phyloP scores from a whole-genome alignment of 2,113 vertebrate genomes.

The Amphilophus citrinellus region DNA sequence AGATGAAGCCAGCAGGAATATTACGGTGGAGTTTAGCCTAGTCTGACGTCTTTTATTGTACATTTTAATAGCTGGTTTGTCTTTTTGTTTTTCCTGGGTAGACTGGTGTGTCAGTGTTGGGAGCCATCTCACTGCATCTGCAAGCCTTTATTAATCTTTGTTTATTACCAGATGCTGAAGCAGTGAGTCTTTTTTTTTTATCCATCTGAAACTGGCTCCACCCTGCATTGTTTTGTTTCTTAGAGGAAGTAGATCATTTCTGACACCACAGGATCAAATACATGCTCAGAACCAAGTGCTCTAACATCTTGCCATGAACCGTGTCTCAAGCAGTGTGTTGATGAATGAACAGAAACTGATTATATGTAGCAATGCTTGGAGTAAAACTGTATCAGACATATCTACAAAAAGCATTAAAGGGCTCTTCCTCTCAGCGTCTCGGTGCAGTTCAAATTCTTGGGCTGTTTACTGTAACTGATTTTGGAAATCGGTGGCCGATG shows the following conservation, averaged over 20 bases:
- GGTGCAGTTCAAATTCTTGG: background rate
- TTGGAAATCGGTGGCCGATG: background rate
- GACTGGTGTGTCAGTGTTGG: background rate
- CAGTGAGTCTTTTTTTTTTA: background rate
- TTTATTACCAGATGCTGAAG: background rate
- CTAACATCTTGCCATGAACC: background rate
- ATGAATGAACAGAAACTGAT: background rate
- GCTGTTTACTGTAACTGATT: conserved; percentile 4
- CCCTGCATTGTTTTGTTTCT: background rate
- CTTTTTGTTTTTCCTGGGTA: background rate
- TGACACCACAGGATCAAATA: background rate
- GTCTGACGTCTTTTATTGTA: background rate
- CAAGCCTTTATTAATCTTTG: background rate
- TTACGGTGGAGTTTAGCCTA: background rate
- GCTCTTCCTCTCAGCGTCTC: background rate
- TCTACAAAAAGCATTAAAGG: background rate
- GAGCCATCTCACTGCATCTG: background rate
- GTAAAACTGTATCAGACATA: background rate
- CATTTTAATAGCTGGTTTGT: background rate
- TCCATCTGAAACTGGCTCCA: background rate
- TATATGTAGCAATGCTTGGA: background rate
- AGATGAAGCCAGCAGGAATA: background rate
- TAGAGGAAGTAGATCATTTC: background rate
- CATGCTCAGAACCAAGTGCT: background rate
- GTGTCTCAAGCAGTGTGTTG: background rate